These are phyloP conservation scores for Enteromius afrohamiltoni DNA, from an alignment of 2,797 vertebrate species.

Conservation along the genomic window DNA sequence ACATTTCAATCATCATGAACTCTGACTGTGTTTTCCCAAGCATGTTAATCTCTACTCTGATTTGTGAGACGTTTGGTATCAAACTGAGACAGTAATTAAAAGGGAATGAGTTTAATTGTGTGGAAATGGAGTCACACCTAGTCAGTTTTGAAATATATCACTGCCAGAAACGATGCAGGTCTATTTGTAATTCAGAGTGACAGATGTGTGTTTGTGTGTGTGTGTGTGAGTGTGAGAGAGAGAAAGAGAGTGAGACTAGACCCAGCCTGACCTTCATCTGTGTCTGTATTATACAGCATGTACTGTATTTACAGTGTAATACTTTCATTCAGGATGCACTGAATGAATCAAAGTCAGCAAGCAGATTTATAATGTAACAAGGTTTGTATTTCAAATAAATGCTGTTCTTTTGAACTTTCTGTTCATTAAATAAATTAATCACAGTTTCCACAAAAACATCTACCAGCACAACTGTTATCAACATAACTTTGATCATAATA, in stretches of 20 bases:
- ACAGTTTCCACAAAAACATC: not conserved
- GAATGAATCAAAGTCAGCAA: not conserved
- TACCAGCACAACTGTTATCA: not conserved
- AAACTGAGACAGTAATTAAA: conserved; percentile 45
- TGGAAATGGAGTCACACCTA: conserved; percentile 42
- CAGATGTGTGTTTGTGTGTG: not conserved
- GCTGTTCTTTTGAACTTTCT: not conserved
- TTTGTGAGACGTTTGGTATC: conserved; percentile 21
- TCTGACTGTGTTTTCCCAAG: conserved; percentile 26
- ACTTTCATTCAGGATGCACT: not conserved
- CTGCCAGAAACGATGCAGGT: conserved; percentile 32
- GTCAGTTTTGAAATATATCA: conserved; percentile 32
- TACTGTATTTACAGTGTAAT: not conserved
- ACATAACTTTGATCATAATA: not conserved
- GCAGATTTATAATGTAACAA: not conserved
- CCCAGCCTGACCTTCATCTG: not conserved
- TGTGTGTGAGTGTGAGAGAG: not conserved
- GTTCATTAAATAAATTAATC: not conserved
- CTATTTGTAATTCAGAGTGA: conserved; percentile 26
- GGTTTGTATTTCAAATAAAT: not conserved
- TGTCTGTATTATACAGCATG: not conserved
- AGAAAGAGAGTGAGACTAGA: not conserved
- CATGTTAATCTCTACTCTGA: conserved; percentile 43
- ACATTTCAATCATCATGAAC: conserved; percentile 15
- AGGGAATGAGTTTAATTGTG: conserved; percentile 44